Percentiles rank a stretch among this genome's conserved stretches.
Conservation (phyloP, 1,140 invertebrate species). For the Nymphalis io region DNA sequence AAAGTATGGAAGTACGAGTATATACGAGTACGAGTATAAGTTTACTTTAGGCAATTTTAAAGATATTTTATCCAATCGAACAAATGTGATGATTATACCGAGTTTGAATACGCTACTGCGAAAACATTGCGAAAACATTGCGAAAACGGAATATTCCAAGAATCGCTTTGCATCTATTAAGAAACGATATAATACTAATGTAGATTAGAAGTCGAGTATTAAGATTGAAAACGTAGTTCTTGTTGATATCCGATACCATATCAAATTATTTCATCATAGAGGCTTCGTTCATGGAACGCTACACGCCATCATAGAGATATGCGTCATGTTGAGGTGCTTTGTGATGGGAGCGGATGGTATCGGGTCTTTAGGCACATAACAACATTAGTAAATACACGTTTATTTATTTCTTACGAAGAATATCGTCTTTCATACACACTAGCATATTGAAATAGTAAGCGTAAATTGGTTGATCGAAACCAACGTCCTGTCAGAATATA, state of each 20-base stretch:
- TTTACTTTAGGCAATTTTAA: slow-evolving; percentile 7
- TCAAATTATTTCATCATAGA: slow-evolving; percentile 43
- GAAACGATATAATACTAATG: slow-evolving; percentile 43
- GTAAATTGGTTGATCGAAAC: slow-evolving; percentile 67
- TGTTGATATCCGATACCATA: slow-evolving; percentile 31
- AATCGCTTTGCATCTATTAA: slow-evolving; percentile 28
- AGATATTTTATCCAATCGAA: not conserved
- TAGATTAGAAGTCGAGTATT: slow-evolving; percentile 45
- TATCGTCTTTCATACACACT: slow-evolving; percentile 59
- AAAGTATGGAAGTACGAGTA: not conserved
- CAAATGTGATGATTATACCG: not conserved
- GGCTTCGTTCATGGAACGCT: not conserved
- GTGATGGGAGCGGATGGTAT: slow-evolving; percentile 17
- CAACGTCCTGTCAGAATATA: slow-evolving; percentile 43
- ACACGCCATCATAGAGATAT: slow-evolving; percentile 20
- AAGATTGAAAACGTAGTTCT: slow-evolving; percentile 11
- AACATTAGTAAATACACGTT: slow-evolving; percentile 60
- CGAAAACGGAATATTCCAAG: slow-evolving; percentile 33
- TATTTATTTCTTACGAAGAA: slow-evolving; percentile 64
- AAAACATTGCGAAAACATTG: slow-evolving; percentile 29
- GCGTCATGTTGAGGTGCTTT: slow-evolving; percentile 8
- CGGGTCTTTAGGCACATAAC: slow-evolving; percentile 59
- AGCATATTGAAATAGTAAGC: slow-evolving; percentile 77
- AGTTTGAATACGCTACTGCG: not conserved
- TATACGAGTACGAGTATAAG: too few relatives aligned